phyloP scores from a whole-genome alignment of 1,140 invertebrate species.

The Listronotus bonariensis region DNA sequence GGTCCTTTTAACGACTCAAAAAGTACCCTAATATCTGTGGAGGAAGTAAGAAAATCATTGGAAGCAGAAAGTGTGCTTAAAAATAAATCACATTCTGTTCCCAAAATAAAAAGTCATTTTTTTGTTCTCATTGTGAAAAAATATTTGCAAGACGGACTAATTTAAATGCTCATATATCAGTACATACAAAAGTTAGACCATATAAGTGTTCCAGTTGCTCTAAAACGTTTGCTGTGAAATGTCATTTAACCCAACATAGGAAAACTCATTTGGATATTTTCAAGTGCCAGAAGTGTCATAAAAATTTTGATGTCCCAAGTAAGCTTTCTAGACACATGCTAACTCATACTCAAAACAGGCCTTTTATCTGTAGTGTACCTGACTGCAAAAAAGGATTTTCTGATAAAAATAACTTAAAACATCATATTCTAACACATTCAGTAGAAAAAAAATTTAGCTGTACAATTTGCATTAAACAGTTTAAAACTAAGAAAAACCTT shows the following conservation, averaged over 20 bases:
- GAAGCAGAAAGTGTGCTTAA: background rate
- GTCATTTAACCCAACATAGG: constrained; percentile 9
- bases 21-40: background rate
- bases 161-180: constrained; percentile 11
- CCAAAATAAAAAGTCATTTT: background rate
- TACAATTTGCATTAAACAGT: constrained; percentile 7
- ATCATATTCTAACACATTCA: constrained; percentile 1
- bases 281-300: constrained; percentile 5
- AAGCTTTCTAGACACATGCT: constrained; percentile 11
- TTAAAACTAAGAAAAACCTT: constrained; percentile 14
- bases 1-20: background rate
- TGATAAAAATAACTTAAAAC: constrained; percentile 13
- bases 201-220: constrained; percentile 4
- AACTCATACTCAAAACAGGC: constrained; percentile 5
- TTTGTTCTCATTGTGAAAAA: constrained; percentile 15
- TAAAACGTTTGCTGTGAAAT: constrained; percentile 15
- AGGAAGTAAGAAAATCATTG: background rate
- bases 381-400: constrained; percentile 8
- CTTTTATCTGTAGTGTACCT: constrained; percentile 2
- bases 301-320: constrained; percentile 13
- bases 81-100: background rate
- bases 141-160: constrained; percentile 6
- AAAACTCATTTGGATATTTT: constrained; percentile 10
- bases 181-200: constrained; percentile 5
- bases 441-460: constrained; percentile 5